phyloP scores from a whole-genome alignment of 2,797 vertebrate species.

The Eospalax fontanierii region DNA sequence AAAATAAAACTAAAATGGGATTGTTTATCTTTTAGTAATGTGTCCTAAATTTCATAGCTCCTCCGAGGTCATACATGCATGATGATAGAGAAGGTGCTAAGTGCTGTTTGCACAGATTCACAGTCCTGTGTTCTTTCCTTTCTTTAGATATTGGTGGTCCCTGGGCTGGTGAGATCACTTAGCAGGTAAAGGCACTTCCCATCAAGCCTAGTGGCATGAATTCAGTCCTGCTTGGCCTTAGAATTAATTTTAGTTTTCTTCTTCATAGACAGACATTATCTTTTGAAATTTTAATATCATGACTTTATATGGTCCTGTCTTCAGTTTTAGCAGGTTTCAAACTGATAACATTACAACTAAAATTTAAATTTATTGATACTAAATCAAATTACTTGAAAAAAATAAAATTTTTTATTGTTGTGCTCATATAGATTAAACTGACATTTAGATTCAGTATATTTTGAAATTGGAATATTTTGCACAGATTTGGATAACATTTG shows the following conservation, averaged over 20 bases:
- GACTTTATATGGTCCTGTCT: slow-evolving; percentile 43
- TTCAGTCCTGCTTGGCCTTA: slow-evolving; percentile 6
- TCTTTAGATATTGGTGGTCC: not conserved
- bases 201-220: not conserved
- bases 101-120: not conserved
- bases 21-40: not conserved
- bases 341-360: slow-evolving; percentile 43
- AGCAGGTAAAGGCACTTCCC: not conserved
- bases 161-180: not conserved
- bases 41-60: not conserved
- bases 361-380: slow-evolving; percentile 65
- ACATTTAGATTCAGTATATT: slow-evolving; percentile 54
- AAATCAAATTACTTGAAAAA: slow-evolving; percentile 53
- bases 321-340: slow-evolving; percentile 44
- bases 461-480: slow-evolving; percentile 69
- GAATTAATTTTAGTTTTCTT: not conserved
- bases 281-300: slow-evolving; percentile 62
- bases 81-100: not conserved
- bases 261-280: slow-evolving; percentile 32
- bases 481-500: slow-evolving; percentile 65
- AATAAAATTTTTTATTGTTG: slow-evolving; percentile 21
- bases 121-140: not conserved
- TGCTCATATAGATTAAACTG: slow-evolving; percentile 51
- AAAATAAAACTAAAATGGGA: slow-evolving; percentile 25
- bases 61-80: not conserved